These are phyloP conservation scores for Noctuana brunneofusca DNA, from an alignment of 2,888 invertebrate species.

Conservation along the genomic window DNA sequence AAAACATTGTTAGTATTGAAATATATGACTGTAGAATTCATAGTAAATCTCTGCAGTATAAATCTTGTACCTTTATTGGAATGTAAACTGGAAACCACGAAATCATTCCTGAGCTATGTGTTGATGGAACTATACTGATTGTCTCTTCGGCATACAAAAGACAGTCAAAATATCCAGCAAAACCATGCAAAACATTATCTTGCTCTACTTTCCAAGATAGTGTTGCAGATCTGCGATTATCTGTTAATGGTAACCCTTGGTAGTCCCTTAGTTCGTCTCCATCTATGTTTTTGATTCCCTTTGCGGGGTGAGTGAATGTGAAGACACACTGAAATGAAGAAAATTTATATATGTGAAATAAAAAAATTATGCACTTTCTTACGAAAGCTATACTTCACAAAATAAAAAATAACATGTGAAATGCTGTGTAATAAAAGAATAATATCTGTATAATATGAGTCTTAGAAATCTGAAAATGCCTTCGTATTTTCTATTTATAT, in stretches of 20 bases:
- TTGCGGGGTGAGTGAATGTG: conserved; percentile 95
- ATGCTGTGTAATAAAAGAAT: too few relatives aligned
- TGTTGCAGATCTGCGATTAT: conserved; percentile 89
- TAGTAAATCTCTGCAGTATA: not conserved
- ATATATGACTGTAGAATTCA: too few relatives aligned
- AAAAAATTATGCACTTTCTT: too few relatives aligned
- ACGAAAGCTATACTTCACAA: too few relatives aligned
- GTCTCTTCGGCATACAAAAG: conserved; percentile 91
- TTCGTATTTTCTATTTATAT: too few relatives aligned
- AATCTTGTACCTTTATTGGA: conserved; percentile 87
- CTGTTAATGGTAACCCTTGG: conserved; percentile 85
- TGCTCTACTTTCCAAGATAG: conserved; percentile 87
- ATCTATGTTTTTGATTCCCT: conserved; percentile 85
- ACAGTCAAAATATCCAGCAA: conserved; percentile 97
- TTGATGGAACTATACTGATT: conserved; percentile 94
- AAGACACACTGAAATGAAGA: conserved; percentile 85
- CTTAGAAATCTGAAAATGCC: too few relatives aligned
- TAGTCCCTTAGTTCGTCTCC: conserved; percentile 86
- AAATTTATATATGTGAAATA: too few relatives aligned
- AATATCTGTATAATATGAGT: too few relatives aligned
- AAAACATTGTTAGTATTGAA: too few relatives aligned
- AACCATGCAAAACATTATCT: conserved; percentile 94
- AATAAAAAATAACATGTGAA: too few relatives aligned
- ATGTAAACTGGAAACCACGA: conserved; percentile 99
- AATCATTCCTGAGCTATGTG: conserved; percentile 95